These are phyloP conservation scores for Drosophila sucinea DNA, from an alignment of 1,140 invertebrate genomes.

Conservation along the genomic window DNA sequence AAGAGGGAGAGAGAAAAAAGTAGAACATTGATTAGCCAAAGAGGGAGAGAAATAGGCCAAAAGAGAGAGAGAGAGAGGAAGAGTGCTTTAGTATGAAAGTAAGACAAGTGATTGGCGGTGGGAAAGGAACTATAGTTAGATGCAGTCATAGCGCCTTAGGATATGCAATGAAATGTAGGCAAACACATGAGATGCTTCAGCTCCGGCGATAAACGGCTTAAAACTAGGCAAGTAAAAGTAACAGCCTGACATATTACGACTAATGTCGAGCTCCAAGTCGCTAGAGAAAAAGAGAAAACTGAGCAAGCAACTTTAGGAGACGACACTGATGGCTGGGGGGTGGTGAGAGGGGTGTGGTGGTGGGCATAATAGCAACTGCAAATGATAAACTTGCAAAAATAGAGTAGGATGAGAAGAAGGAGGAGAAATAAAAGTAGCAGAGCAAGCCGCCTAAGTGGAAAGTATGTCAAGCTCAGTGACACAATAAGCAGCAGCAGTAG, in stretches of 20 bases:
- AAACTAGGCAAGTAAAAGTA: constrained; percentile 69
- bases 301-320: constrained; percentile 73
- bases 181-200: constrained; percentile 9
- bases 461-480: constrained; percentile 80
- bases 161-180: constrained; percentile 60
- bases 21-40: background rate
- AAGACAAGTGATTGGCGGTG: background rate
- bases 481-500: constrained; percentile 54
- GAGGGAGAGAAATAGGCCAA: background rate
- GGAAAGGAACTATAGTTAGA: constrained; percentile 3
- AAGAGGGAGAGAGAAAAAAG: background rate
- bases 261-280: constrained; percentile 64
- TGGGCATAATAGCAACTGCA: constrained; percentile 74
- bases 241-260: constrained; percentile 75
- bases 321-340: constrained; percentile 38
- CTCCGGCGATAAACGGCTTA: constrained; percentile 47
- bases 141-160: constrained; percentile 27
- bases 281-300: constrained; percentile 54
- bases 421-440: constrained; percentile 36
- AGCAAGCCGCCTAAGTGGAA: constrained; percentile 60
- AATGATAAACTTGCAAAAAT: constrained; percentile 72
- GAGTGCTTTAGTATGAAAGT: background rate
- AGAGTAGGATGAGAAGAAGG: background rate
- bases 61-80: background rate
- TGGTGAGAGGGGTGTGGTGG: constrained; percentile 4